Conservation (phyloP, 2,113 vertebrate species). For the Hyla sarda region DNA sequence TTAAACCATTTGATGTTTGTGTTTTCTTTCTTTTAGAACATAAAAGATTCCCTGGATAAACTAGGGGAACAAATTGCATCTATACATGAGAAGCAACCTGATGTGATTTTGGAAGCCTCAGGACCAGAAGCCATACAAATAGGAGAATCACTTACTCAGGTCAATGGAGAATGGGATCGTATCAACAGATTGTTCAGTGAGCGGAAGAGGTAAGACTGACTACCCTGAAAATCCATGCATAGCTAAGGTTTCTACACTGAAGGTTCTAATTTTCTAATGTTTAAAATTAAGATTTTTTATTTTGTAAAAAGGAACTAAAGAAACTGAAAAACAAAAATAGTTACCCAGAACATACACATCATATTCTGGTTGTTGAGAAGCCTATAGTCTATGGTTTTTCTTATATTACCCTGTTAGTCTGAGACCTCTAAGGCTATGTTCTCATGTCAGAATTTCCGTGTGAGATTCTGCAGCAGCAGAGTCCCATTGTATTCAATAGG, state of each 20-base stretch:
- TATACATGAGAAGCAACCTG: constrained; percentile 89
- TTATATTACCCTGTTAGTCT: no score
- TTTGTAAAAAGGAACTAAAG: no score
- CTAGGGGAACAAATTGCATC: constrained; percentile 83
- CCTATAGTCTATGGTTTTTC: no score
- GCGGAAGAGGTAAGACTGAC: constrained; percentile 82
- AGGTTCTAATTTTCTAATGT: not conserved
- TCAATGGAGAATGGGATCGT: constrained; percentile 92
- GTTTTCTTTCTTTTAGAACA: constrained; percentile 73
- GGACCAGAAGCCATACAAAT: constrained; percentile 85
- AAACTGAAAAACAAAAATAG: no score
- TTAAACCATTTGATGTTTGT: not conserved
- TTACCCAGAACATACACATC: no score
- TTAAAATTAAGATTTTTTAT: not conserved
- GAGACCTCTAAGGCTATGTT: no score
- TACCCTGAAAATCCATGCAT: not conserved
- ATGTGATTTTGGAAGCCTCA: constrained; percentile 84
- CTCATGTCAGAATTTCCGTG: no score
- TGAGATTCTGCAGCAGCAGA: no score
- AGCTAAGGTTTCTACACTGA: not conserved
- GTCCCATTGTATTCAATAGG: no score
- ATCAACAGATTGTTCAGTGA: constrained; percentile 90
- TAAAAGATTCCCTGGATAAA: constrained; percentile 87
- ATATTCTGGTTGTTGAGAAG: no score
- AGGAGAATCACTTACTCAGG: constrained; percentile 82